A percentile compares a stretch with the other conserved stretches of the same genome.
phyloP scores from a whole-genome alignment of 1,140 invertebrate genomes.

The Leptinotarsa lineolata region DNA sequence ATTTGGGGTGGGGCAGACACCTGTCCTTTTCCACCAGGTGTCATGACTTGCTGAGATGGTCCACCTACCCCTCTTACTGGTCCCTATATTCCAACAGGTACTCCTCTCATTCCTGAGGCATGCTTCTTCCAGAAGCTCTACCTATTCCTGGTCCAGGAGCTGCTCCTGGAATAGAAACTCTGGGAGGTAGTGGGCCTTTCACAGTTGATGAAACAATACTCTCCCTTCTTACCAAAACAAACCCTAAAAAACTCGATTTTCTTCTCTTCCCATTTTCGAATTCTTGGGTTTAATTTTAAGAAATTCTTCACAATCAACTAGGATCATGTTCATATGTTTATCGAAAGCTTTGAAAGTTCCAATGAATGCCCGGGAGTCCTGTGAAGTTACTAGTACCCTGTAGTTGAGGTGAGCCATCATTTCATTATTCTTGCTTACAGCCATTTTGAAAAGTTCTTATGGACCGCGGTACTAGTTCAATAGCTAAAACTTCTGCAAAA shows the following conservation, averaged over 20 bases:
- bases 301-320: constrained; percentile 92
- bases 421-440: constrained; percentile 97
- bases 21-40: constrained; percentile 73
- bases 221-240: constrained; percentile 94
- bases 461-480: too few species aligned
- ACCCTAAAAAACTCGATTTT: constrained; percentile 94
- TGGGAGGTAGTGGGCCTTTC: constrained; percentile 95
- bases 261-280: constrained; percentile 84
- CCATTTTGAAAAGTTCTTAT: constrained; percentile 54
- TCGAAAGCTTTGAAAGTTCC: constrained; percentile 97
- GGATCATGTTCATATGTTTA: constrained; percentile 94
- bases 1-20: constrained; percentile 80
- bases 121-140: constrained; percentile 86
- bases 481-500: too few species aligned
- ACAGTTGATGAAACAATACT: constrained; percentile 98
- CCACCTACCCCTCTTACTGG: constrained; percentile 93
- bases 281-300: constrained; percentile 80
- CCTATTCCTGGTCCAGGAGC: constrained; percentile 81
- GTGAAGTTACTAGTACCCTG: constrained; percentile 93
- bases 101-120: constrained; percentile 71
- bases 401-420: constrained; percentile 99
- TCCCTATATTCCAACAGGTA: constrained; percentile 81
- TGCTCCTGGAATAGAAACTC: constrained; percentile 91
- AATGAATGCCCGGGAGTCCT: constrained; percentile 97
- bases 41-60: constrained; percentile 89